These are phyloP conservation scores for Pelmatolapia mariae DNA, from an alignment of 2,113 vertebrate genomes.

Conservation along the genomic window DNA sequence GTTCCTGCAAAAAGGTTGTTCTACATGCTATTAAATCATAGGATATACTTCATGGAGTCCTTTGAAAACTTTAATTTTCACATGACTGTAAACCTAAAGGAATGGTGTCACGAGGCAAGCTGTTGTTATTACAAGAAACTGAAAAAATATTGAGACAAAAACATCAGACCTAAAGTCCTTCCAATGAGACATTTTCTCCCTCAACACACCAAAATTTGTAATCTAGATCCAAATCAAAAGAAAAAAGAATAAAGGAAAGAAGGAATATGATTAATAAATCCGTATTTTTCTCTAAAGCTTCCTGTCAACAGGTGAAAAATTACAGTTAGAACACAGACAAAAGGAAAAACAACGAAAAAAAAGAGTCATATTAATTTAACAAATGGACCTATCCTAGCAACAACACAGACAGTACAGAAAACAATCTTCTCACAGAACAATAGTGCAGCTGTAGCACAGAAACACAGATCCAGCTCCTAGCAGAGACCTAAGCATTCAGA, in stretches of 20 bases:
- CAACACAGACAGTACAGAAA: neutral
- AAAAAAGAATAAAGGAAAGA: neutral
- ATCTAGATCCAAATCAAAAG: neutral
- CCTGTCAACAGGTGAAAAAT: neutral
- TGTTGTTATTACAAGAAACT: neutral
- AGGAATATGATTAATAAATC: neutral
- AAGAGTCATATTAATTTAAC: neutral
- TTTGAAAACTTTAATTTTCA: neutral
- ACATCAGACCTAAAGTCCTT: neutral
- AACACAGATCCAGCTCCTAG: neutral
- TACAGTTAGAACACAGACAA: neutral
- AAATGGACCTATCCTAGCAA: neutral
- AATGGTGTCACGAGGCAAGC: neutral
- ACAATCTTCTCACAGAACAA: neutral
- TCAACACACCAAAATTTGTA: neutral
- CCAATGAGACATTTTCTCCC: neutral
- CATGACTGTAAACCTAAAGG: neutral
- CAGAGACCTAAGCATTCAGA: neutral
- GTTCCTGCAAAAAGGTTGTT: neutral
- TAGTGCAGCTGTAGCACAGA: neutral
- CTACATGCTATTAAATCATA: neutral
- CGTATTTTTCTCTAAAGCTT: neutral
- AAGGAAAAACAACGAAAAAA: neutral
- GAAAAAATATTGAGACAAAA: neutral
- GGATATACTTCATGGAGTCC: neutral